Conservation (phyloP, 1,140 invertebrate species). For the Pissodes strobi region DNA sequence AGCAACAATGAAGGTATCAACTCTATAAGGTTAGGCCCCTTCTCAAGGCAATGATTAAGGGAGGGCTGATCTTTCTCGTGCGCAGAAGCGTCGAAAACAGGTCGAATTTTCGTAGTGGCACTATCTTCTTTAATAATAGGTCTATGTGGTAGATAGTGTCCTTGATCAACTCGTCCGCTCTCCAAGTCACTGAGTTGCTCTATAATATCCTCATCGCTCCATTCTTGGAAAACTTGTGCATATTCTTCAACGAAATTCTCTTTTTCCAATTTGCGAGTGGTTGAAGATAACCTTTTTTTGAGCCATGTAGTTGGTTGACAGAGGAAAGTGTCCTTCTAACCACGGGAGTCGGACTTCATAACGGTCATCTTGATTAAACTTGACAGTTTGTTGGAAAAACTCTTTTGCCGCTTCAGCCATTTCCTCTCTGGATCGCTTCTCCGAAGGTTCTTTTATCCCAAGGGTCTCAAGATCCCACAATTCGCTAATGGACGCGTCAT, state of each 20-base stretch:
- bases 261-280: slow-evolving; percentile 17
- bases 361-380: slow-evolving; percentile 11
- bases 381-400: slow-evolving; percentile 10
- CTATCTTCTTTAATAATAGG: slow-evolving; percentile 20
- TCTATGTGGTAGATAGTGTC: slow-evolving; percentile 39
- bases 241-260: slow-evolving; percentile 13
- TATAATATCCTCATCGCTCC: slow-evolving; percentile 37
- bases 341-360: slow-evolving; percentile 22
- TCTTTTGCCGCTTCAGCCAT: neutral
- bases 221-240: slow-evolving; percentile 33
- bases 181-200: slow-evolving; percentile 19
- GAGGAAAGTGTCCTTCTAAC: neutral
- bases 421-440: neutral
- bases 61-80: slow-evolving; percentile 25
- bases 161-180: neutral
- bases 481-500: neutral
- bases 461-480: slow-evolving; percentile 16
- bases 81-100: slow-evolving; percentile 28
- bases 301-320: slow-evolving; percentile 6
- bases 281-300: slow-evolving; percentile 20
- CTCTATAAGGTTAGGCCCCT: slow-evolving; percentile 55
- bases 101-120: slow-evolving; percentile 24
- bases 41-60: slow-evolving; percentile 43
- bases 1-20: slow-evolving; percentile 51
- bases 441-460: neutral